Conservation (phyloP, 2,888 invertebrate species). For the Diabrotica balteata region DNA sequence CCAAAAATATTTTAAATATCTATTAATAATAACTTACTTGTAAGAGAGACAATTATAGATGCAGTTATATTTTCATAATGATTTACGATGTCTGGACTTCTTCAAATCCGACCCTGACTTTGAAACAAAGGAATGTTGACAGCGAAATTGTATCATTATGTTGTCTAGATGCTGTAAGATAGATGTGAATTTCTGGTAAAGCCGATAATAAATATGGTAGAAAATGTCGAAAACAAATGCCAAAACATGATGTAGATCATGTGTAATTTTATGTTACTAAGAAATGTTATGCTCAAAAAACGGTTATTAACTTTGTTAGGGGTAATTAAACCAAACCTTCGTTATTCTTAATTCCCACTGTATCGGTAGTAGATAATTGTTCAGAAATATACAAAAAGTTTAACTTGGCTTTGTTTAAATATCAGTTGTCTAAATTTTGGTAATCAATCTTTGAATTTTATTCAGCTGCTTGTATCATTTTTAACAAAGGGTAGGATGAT, state of each 20-base stretch:
- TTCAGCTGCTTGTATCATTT: too few relatives aligned
- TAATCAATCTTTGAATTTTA: too few relatives aligned
- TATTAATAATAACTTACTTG: too few relatives aligned
- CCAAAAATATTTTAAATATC: too few relatives aligned
- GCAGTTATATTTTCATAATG: too few relatives aligned
- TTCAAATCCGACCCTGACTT: conserved; percentile 3
- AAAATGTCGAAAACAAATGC: conserved; percentile 21
- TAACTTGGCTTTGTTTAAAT: too few relatives aligned
- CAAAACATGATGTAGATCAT: conserved; percentile 16
- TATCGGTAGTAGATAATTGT: not conserved
- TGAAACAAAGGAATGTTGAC: conserved; percentile 12
- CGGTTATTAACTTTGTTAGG: conserved; percentile 5
- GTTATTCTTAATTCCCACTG: conserved; percentile 8
- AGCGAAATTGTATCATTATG: conserved; percentile 14
- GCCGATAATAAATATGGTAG: conserved; percentile 17
- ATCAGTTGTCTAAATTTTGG: too few relatives aligned
- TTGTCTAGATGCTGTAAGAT: conserved; percentile 17
- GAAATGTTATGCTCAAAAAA: not conserved
- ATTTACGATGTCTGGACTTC: not conserved
- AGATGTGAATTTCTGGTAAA: conserved; percentile 21
- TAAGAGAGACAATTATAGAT: too few relatives aligned
- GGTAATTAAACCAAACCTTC: conserved; percentile 9
- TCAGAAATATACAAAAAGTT: not conserved
- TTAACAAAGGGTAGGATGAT: too few relatives aligned
- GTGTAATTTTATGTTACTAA: conserved; percentile 12